Evolutionary conservation across 2,888 invertebrate genomes (phyloP).

Genomic region (Cryptus armator): DNA sequence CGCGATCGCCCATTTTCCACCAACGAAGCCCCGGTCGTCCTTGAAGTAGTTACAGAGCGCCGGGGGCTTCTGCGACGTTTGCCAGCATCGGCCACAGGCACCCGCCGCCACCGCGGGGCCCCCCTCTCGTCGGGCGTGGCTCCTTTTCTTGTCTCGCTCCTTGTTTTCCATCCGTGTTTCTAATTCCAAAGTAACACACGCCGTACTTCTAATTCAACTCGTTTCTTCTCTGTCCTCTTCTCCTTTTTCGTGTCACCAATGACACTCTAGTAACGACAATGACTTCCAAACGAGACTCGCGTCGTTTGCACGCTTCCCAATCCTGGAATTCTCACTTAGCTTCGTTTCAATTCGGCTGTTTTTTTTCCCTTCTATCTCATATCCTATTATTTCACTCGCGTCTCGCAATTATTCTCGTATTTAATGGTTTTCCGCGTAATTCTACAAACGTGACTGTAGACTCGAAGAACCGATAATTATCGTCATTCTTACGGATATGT

Average conservation of each 20-base stretch:
- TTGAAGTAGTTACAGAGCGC: constrained; percentile 65
- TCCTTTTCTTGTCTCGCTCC: constrained; percentile 47
- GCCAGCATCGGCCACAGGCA: constrained; percentile 39
- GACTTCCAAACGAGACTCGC: constrained; percentile 6
- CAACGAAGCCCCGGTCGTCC: constrained; percentile 66
- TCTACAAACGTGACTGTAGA: background rate
- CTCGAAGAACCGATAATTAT: background rate
- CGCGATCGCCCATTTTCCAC: constrained; percentile 70
- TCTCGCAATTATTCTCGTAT: background rate
- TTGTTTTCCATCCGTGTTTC: constrained; percentile 50
- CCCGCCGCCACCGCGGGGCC: constrained; percentile 47
- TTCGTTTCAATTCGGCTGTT: background rate
- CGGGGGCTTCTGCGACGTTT: constrained; percentile 67
- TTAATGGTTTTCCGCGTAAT: background rate
- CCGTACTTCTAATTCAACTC: constrained; percentile 23
- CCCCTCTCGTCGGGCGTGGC: constrained; percentile 62
- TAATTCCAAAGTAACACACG: constrained; percentile 55
- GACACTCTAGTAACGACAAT: constrained; percentile 21
- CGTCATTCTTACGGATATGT: background rate
- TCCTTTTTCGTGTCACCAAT: background rate
- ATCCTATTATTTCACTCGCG: background rate
- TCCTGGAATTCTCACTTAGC: background rate
- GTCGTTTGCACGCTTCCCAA: background rate
- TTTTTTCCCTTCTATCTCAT: no score
- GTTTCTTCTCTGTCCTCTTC: constrained; percentile 6